A percentile compares a stretch with the other conserved stretches of the same genome.
Evolutionary conservation across 2,797 vertebrate genomes (phyloP).

Genomic region (Ispidina picta): DNA sequence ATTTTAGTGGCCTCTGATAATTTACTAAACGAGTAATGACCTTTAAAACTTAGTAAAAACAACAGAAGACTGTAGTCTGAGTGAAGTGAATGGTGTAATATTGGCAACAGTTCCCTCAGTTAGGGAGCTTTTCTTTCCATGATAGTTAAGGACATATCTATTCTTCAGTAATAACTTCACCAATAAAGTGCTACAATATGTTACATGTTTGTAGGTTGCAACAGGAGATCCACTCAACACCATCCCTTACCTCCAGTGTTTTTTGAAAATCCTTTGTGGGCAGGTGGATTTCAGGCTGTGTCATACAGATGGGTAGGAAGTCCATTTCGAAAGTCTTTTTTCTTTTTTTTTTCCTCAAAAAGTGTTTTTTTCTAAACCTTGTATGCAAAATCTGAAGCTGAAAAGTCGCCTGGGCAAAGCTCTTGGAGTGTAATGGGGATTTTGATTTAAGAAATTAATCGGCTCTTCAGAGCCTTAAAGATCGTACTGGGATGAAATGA

Average conservation of each 20-base stretch:
- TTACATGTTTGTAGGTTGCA: not conserved
- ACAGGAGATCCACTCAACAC: not conserved
- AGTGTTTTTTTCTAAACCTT: not conserved
- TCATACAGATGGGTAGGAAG: not conserved
- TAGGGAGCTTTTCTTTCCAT: not conserved
- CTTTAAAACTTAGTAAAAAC: not conserved
- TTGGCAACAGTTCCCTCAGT: not conserved
- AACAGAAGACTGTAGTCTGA: not conserved
- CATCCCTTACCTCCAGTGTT: not conserved
- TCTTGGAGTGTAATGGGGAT: not conserved
- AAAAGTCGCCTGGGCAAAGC: not conserved
- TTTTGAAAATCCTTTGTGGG: not conserved
- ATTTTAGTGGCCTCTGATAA: not conserved
- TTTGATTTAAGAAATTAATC: not conserved
- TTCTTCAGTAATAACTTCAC: not conserved
- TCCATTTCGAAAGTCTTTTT: not conserved
- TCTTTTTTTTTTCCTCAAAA: not conserved
- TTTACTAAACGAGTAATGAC: not conserved
- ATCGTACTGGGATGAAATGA: not conserved
- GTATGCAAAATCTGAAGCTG: not conserved
- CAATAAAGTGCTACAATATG: not conserved
- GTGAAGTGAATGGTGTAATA: not conserved
- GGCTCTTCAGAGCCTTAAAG: not conserved
- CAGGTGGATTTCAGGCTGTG: conserved; percentile 1
- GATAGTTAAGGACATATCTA: not conserved